Conservation (phyloP, 2,797 vertebrate genomes). For the Rousettus madagascariensis region DNA sequence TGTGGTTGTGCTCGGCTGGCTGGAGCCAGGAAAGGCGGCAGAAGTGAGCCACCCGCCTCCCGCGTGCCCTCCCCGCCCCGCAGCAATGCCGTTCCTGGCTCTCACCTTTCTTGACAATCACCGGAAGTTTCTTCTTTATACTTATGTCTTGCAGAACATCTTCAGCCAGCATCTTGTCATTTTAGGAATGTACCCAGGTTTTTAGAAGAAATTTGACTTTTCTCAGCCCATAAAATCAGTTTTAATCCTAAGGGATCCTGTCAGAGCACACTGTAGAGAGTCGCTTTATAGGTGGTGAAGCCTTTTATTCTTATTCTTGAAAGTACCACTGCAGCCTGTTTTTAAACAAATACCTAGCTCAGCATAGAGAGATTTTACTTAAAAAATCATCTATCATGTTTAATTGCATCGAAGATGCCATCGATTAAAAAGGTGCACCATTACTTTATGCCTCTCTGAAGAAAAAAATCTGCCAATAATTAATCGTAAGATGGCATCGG, state of each 20-base stretch:
- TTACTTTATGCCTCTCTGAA: not conserved
- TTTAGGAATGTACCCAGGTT: not conserved
- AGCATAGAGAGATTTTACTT: not conserved
- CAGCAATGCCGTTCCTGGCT: not conserved
- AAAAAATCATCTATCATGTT: not conserved
- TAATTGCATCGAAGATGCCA: not conserved
- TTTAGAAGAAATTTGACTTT: not conserved
- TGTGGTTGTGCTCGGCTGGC: not conserved
- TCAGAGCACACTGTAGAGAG: not conserved
- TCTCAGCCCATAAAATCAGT: not conserved
- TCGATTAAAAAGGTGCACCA: not conserved
- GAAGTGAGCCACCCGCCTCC: not conserved
- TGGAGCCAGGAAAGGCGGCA: not conserved
- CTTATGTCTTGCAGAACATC: not conserved
- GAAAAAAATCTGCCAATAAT: not conserved
- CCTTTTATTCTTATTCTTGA: not conserved
- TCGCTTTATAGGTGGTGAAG: not conserved
- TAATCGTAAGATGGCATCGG: not conserved
- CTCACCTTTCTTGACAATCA: not conserved
- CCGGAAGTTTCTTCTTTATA: not conserved
- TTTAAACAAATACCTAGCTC: not conserved
- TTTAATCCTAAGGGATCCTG: not conserved
- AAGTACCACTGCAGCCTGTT: not conserved
- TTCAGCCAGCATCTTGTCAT: not conserved
- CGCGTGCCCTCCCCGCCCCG: rapidly evolving